A percentile compares a stretch with the other conserved stretches of the same genome.
Evolutionary conservation across 2,888 invertebrate species (phyloP).

Genomic region (Eurytoma californica): DNA sequence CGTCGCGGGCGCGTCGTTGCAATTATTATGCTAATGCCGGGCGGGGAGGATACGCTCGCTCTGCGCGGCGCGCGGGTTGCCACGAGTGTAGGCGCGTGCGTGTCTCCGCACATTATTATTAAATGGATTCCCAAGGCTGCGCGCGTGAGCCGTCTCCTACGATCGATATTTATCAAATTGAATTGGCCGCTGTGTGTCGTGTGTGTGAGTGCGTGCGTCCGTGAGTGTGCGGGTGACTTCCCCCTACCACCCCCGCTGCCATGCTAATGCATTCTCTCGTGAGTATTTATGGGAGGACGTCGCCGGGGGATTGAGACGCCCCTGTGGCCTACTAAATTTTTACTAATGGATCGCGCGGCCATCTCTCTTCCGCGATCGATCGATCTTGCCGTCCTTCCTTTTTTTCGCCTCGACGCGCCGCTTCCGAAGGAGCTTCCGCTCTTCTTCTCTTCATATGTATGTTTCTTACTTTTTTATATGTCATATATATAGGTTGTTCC

Average conservation of each 20-base stretch:
- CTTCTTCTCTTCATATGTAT: no score
- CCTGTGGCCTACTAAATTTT: slow-evolving; percentile 63
- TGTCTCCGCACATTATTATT: slow-evolving; percentile 64
- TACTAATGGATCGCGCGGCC: slow-evolving; percentile 12
- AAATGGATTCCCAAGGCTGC: slow-evolving; percentile 70
- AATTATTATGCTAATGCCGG: slow-evolving; percentile 72
- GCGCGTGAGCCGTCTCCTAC: slow-evolving; percentile 34
- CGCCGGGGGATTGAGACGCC: slow-evolving; percentile 58
- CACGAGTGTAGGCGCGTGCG: not conserved
- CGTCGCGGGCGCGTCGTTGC: slow-evolving; percentile 57
- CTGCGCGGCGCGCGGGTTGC: slow-evolving; percentile 54
- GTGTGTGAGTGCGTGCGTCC: not conserved
- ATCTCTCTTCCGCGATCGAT: no score
- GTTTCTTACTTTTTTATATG: no score
- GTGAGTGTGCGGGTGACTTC: no score
- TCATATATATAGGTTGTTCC: no score
- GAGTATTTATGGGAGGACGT: slow-evolving; percentile 14
- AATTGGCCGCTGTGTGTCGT: slow-evolving; percentile 58
- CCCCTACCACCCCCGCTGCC: no score
- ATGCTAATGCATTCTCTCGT: no score
- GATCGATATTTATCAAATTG: slow-evolving; percentile 71
- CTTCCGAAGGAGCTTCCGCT: no score
- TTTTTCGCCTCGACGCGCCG: no score
- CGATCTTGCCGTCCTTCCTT: no score
- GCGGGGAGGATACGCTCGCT: slow-evolving; percentile 59